Percentiles rank a stretch among this genome's conserved stretches.
phyloP scores from a whole-genome alignment of 2,113 vertebrate species.

The Gymnobelideus leadbeateri region DNA sequence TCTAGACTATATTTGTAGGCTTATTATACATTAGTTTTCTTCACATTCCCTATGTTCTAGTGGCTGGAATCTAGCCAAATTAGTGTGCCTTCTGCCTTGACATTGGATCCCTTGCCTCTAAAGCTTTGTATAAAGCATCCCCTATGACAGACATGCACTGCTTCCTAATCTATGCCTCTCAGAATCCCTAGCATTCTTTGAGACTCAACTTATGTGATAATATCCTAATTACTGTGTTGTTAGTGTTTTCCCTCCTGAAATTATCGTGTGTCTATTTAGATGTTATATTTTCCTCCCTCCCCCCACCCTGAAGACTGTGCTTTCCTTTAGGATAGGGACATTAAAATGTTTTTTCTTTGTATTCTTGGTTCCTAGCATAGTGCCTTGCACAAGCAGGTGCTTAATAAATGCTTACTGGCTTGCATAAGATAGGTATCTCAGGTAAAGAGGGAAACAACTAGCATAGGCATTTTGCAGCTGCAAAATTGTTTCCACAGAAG shows the following conservation, averaged over 20 bases:
- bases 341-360: not conserved
- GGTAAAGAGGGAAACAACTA: not conserved
- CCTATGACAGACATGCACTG: not conserved
- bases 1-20: not conserved
- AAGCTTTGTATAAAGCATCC: not conserved
- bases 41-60: not conserved
- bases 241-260: slow-evolving; percentile 8
- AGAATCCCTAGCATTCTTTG: not conserved
- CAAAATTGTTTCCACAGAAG: not conserved
- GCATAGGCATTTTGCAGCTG: not conserved
- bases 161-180: not conserved
- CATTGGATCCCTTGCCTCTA: not conserved
- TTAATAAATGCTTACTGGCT: not conserved
- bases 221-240: not conserved
- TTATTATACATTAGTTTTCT: not conserved
- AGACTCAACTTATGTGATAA: not conserved
- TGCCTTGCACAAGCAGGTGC: not conserved
- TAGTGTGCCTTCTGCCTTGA: not conserved
- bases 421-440: not conserved
- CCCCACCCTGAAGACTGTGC: not conserved
- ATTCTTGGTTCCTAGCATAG: not conserved
- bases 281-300: no score
- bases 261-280: no score
- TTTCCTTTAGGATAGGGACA: not conserved
- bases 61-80: not conserved